Evolutionary conservation across 1,140 invertebrate species (phyloP), one percentile per base, ranked within the genome.

Genomic region (Drosophila micromelanica): DNA sequence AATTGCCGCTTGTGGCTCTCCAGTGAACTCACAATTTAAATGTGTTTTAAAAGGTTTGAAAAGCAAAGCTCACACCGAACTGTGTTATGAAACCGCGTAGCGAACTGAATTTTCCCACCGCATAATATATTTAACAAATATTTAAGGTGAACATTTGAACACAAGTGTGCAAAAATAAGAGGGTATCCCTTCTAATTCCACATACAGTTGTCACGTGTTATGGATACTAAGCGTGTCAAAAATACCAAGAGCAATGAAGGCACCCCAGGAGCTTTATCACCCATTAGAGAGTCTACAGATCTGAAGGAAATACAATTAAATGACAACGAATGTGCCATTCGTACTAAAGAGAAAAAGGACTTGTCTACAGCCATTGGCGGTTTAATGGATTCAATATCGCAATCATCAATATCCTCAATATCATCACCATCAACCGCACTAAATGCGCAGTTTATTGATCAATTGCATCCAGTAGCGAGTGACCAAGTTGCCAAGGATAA

Each of bases 401-500:
- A 52, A 63, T 63, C 46, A n/a, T 20, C 42, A 17, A 43, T 38
- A 4, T 43, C 40, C 3, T 59, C 43, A 27, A 27, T 27, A 52
- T 17, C 48, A 32, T 51, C 27, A 23, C 13, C 56, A 17, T 54
- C 32, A 2, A 27, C 37, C 23, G 11, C 52, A n/a, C 8, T 11
- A 12, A 15, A 17, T 15, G 45, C 45, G n/a, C 45, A 48, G 17
- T 27, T 27, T 5, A n/a, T 48, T 27, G 20, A 48, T 7, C 7
- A 48, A 23, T 1, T 27, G 20, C 46, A 48, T 12, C 12, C 15
- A 11, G 7, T 32, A 11, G 12, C 45, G 35, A 27, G 23, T 62
- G 59, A 49, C 12, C 35, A 5, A 11, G n/a, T n/a, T 32, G 51
- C 32, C 27, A 72, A 65, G 6, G 27, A 20, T 27, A 55, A 51